phyloP scores from a whole-genome alignment of 2,797 vertebrate species.

The Darevskia mixta region DNA sequence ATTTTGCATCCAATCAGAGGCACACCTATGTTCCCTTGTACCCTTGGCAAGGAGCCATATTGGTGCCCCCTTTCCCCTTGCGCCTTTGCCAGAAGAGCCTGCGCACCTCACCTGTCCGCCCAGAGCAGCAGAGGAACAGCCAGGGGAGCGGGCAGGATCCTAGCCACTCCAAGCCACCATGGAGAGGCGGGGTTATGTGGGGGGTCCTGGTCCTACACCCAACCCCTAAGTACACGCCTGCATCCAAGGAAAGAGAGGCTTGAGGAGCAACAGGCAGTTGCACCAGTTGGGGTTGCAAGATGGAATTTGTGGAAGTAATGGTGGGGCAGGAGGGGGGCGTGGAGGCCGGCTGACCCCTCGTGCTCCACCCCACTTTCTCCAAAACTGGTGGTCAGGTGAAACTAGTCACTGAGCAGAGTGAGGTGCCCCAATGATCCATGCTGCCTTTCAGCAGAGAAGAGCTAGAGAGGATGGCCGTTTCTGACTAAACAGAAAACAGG shows the following conservation, averaged over 20 bases:
- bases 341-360: background rate
- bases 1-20: background rate
- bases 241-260: background rate
- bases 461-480: background rate
- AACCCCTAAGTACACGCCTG: too few relatives aligned
- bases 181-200: too few relatives aligned
- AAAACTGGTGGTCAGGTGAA: background rate
- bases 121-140: too few relatives aligned
- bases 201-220: too few relatives aligned
- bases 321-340: background rate
- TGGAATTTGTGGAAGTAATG: background rate
- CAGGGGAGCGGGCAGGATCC: too few relatives aligned
- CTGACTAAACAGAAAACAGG: too few relatives aligned
- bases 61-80: too few relatives aligned
- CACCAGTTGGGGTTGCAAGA: background rate
- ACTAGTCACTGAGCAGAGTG: background rate
- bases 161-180: too few relatives aligned
- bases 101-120: too few relatives aligned
- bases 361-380: background rate
- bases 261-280: background rate
- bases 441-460: background rate
- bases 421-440: background rate
- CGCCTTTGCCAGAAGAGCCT: too few relatives aligned
- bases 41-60: too few relatives aligned
- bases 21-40: too few relatives aligned